These are phyloP conservation scores for Hetaerina titia DNA, from an alignment of 2,888 invertebrate species.

Conservation along the genomic window DNA sequence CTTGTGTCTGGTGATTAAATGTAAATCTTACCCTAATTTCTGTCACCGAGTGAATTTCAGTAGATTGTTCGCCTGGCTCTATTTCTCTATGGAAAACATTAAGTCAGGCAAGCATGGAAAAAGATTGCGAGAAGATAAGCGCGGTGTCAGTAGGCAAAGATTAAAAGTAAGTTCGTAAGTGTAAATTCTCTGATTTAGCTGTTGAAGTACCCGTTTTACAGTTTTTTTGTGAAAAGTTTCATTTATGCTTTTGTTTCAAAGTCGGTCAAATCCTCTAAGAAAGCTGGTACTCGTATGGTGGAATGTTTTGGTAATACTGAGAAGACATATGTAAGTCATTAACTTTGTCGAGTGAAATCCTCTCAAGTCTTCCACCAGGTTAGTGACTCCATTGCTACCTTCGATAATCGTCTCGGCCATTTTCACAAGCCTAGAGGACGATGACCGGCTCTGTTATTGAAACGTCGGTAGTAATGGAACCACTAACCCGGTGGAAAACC, in stretches of 20 bases:
- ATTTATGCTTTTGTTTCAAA: neutral
- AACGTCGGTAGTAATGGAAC: no score
- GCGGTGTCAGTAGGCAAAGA: neutral
- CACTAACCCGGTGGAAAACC: no score
- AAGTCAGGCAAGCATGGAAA: neutral
- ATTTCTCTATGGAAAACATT: neutral
- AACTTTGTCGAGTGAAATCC: neutral
- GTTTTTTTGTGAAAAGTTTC: neutral
- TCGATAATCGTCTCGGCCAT: no score
- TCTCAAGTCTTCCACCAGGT: no score
- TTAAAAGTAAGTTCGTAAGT: neutral
- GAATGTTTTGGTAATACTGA: conserved; percentile 19
- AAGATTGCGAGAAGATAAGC: neutral
- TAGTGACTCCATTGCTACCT: no score
- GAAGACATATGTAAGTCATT: conserved; percentile 25
- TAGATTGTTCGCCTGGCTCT: neutral
- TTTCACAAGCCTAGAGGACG: no score
- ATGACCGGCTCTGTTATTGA: no score
- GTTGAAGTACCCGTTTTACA: no score
- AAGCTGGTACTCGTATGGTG: neutral
- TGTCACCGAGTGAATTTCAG: neutral
- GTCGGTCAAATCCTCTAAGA: neutral
- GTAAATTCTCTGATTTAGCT: neutral
- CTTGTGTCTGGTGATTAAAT: neutral
- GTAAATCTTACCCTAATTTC: neutral